These are phyloP conservation scores for Phortica okadai DNA, from an alignment of 2,888 invertebrate genomes.

Conservation along the genomic window DNA sequence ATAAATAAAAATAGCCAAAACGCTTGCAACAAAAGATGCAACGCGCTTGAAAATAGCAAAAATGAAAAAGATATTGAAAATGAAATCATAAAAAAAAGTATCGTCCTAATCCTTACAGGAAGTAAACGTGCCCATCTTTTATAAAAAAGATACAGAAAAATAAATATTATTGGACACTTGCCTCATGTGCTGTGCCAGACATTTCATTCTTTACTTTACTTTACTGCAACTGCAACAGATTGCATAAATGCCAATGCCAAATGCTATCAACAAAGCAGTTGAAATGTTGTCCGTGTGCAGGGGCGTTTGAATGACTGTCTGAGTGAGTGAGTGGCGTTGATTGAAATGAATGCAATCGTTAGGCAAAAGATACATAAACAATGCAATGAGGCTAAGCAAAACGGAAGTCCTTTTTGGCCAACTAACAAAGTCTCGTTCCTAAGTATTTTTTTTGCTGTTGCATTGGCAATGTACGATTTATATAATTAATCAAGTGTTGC, in stretches of 20 bases:
- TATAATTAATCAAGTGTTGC: too few species aligned
- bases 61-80: background rate
- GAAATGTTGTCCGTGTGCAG: background rate
- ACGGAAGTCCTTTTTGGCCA: background rate
- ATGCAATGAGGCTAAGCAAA: background rate
- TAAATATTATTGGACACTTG: constrained; percentile 27
- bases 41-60: constrained; percentile 3
- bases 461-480: too few species aligned
- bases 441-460: too few species aligned
- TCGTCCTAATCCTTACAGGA: constrained; percentile 13
- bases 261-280: constrained; percentile 2
- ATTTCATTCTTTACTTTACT: background rate
- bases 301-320: background rate
- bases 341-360: background rate
- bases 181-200: constrained; percentile 56
- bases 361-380: background rate
- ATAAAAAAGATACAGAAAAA: background rate
- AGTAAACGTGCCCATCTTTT: constrained; percentile 9
- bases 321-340: background rate
- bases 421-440: too few species aligned
- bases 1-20: constrained; percentile 1
- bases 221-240: background rate
- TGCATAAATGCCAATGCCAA: constrained; percentile 40
- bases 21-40: background rate
- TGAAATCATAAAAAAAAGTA: background rate